These are phyloP conservation scores for Venusia cambrica DNA, from an alignment of 2,888 invertebrate species.

Conservation along the genomic window DNA sequence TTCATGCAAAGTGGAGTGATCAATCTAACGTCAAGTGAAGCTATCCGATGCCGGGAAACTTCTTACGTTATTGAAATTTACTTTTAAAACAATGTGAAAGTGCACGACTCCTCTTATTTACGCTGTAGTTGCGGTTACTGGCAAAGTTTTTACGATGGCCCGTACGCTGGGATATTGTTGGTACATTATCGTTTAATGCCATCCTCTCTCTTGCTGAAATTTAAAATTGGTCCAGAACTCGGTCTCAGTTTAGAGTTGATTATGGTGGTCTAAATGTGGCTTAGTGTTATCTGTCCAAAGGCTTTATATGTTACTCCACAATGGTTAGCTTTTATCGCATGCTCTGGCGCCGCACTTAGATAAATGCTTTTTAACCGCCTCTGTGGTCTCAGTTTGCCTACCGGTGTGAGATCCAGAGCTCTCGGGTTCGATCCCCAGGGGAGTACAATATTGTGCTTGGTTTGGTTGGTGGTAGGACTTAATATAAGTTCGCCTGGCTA, in stretches of 20 bases:
- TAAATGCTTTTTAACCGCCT: no score
- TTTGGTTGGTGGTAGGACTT: no score
- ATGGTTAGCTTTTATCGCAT: no score
- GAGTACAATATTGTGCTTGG: no score
- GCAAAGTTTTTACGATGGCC: constrained; percentile 73
- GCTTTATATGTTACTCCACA: no score
- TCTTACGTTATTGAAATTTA: constrained; percentile 69
- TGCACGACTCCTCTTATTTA: constrained; percentile 54
- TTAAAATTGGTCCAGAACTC: constrained; percentile 66
- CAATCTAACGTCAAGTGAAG: constrained; percentile 41
- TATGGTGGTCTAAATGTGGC: constrained; percentile 40
- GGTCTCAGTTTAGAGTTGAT: constrained; percentile 55
- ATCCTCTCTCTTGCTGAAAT: constrained; percentile 59
- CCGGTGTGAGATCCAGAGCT: no score
- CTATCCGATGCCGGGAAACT: constrained; percentile 51
- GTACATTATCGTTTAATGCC: constrained; percentile 73
- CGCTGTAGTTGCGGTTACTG: constrained; percentile 50
- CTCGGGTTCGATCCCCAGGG: no score
- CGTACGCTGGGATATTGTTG: constrained; percentile 61
- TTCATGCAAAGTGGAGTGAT: constrained; percentile 38
- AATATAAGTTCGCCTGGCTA: no score
- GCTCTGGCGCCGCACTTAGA: no score
- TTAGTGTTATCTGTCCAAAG: constrained; percentile 7
- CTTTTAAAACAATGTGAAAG: constrained; percentile 69
- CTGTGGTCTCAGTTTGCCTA: no score